Evolutionary conservation across 2,888 invertebrate genomes (phyloP).

Genomic region (Allygus modestus): DNA sequence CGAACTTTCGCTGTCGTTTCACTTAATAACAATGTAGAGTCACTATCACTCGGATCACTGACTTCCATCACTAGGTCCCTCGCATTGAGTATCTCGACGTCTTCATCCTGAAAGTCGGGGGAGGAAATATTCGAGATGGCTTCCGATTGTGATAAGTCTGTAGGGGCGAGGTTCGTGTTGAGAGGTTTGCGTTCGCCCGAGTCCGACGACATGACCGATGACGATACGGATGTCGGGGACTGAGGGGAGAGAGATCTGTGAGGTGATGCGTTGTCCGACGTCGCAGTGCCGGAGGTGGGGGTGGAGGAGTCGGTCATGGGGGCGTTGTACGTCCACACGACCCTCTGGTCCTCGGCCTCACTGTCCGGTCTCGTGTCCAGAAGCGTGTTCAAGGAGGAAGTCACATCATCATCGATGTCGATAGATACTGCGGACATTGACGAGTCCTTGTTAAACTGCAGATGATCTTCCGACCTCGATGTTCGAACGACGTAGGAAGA

Average conservation of each 20-base stretch:
- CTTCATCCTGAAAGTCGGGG: conserved; percentile 93
- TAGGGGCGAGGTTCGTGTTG: conserved; percentile 74
- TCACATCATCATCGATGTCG: conserved; percentile 95
- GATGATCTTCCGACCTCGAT: conserved; percentile 89
- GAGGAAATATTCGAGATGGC: conserved; percentile 93
- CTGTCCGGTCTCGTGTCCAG: conserved; percentile 81
- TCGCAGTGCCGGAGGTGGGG: conserved; percentile 66
- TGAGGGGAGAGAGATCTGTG: conserved; percentile 83
- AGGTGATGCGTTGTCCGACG: conserved; percentile 71
- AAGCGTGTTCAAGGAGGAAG: conserved; percentile 94
- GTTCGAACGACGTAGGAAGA: conserved; percentile 75
- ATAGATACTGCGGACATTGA: conserved; percentile 90
- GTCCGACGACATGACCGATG: conserved; percentile 90
- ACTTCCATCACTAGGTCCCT: conserved; percentile 90
- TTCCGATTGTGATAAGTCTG: conserved; percentile 85
- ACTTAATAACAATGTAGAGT: conserved; percentile 91
- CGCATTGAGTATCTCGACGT: conserved; percentile 86
- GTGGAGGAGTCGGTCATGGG: conserved; percentile 74
- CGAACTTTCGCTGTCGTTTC: conserved; percentile 67
- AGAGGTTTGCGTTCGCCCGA: conserved; percentile 78
- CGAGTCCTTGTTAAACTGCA: conserved; percentile 77
- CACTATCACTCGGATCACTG: conserved; percentile 93
- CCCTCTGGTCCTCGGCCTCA: conserved; percentile 78
- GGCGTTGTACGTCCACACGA: conserved; percentile 95
- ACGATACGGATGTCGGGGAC: conserved; percentile 92